Percentiles rank a stretch among this genome's conserved stretches.
Conservation (phyloP, 2,797 vertebrate species). For the Takifugu rubripes region DNA sequence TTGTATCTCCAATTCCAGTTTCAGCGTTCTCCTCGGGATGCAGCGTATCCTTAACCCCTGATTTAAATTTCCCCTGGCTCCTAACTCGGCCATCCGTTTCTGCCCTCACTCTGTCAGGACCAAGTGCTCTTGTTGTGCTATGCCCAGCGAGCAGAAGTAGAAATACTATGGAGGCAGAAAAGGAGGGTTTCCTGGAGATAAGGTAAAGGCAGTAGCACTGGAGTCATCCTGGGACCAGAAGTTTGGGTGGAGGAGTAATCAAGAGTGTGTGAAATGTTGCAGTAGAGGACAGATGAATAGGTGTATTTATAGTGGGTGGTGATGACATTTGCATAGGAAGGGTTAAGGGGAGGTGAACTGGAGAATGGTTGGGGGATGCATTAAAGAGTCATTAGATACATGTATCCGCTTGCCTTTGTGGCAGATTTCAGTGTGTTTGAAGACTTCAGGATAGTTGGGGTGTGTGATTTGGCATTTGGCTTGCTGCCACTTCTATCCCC, state of each 20-base stretch:
- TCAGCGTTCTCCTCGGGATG: conserved; percentile 23
- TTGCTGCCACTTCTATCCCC: conserved; percentile 15
- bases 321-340: conserved; percentile 64
- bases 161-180: conserved; percentile 34
- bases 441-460: conserved; percentile 19
- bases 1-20: conserved; percentile 25
- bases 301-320: conserved; percentile 75
- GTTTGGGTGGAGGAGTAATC: conserved; percentile 19
- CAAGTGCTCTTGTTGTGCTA: conserved; percentile 20
- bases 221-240: conserved; percentile 26
- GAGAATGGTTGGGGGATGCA: conserved; percentile 31
- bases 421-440: conserved; percentile 32
- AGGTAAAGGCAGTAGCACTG: conserved; percentile 21
- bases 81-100: conserved; percentile 20
- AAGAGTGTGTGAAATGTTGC: conserved; percentile 36
- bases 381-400: conserved; percentile 27
- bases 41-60: conserved; percentile 32
- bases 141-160: conserved; percentile 55
- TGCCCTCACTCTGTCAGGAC: conserved; percentile 21
- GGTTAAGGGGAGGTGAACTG: conserved; percentile 52
- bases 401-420: conserved; percentile 21
- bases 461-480: conserved; percentile 15
- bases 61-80: conserved; percentile 25
- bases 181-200: conserved; percentile 19
- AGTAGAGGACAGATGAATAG: conserved; percentile 49